phyloP scores from a whole-genome alignment of 2,797 vertebrate species.

The Pangasius mekongensis region DNA sequence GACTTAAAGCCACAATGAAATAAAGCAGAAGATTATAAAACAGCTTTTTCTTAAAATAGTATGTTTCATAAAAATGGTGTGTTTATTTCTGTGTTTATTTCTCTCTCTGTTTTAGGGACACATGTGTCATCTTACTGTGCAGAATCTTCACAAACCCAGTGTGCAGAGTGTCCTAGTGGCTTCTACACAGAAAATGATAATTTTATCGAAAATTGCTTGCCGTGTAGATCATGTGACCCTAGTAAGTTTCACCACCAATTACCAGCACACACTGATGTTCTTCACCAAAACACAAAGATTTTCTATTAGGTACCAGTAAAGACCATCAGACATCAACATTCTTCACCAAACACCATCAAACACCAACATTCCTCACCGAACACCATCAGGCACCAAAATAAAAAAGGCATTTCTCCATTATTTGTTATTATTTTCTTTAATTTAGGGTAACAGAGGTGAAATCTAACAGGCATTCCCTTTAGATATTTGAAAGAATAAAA shows the following conservation, averaged over 20 bases:
- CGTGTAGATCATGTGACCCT: not conserved
- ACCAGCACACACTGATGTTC: not conserved
- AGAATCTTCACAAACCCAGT: not conserved
- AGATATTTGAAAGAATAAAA: not conserved
- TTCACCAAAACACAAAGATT: not conserved
- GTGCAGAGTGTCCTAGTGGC: not conserved
- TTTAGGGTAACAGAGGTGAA: not conserved
- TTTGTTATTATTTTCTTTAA: not conserved
- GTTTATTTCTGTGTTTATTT: not conserved
- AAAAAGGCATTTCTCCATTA: not conserved
- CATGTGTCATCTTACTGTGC: not conserved
- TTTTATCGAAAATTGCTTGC: rapidly evolving
- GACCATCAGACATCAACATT: not conserved
- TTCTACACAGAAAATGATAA: not conserved
- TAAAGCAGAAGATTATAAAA: not conserved
- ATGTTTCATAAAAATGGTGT: not conserved
- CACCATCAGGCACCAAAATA: not conserved
- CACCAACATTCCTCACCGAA: not conserved
- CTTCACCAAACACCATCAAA: not conserved
- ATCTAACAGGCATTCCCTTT: not conserved
- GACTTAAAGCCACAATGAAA: not conserved
- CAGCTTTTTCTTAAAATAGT: not conserved
- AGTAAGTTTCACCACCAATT: not conserved
- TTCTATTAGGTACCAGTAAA: not conserved
- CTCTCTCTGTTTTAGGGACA: conserved; percentile 6